Conservation (phyloP, 2,797 vertebrate species). For the Phoebastria nigripes region DNA sequence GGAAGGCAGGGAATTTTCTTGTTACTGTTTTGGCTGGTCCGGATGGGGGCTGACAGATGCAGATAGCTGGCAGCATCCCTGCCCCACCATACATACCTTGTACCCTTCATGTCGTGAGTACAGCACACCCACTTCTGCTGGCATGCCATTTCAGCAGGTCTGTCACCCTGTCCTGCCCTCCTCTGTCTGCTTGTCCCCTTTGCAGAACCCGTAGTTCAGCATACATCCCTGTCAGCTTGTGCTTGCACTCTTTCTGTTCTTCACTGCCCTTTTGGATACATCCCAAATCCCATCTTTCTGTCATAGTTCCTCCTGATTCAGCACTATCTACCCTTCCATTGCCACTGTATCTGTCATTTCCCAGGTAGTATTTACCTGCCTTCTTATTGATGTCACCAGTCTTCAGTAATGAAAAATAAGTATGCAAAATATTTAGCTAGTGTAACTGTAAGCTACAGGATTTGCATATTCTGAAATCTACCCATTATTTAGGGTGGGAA, state of each 20-base stretch:
- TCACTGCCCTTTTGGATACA: background rate
- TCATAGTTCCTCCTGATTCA: background rate
- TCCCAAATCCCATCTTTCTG: background rate
- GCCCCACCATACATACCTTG: background rate
- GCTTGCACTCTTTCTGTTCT: background rate
- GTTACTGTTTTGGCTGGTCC: background rate
- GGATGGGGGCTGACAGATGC: background rate
- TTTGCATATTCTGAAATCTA: background rate
- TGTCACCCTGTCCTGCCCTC: background rate
- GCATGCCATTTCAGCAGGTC: background rate
- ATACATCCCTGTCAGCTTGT: background rate
- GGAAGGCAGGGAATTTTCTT: background rate
- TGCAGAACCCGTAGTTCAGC: background rate
- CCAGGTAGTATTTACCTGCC: background rate
- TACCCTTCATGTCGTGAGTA: background rate
- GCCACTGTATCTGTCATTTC: background rate
- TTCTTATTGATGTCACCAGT: background rate
- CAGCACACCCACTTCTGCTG: background rate
- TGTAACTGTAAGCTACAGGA: background rate
- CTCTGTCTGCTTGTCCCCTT: background rate
- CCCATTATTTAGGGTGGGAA: background rate
- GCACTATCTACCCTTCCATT: background rate
- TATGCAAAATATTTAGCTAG: background rate
- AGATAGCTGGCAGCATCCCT: background rate
- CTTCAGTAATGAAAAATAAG: background rate